phyloP scores from a whole-genome alignment of 2,113 vertebrate species.

The Donacobius atricapilla region DNA sequence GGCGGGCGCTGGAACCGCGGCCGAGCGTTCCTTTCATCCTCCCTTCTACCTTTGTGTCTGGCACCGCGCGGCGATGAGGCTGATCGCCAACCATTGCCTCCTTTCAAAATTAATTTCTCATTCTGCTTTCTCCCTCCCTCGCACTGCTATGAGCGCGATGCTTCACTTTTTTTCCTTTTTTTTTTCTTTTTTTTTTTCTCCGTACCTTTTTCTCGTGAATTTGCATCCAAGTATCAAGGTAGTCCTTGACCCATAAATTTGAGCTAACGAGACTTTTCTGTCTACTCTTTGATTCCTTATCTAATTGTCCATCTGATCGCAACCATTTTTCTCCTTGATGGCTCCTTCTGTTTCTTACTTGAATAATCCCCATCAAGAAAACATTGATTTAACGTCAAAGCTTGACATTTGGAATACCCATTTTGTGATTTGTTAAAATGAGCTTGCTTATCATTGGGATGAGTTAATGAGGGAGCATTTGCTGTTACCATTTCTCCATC shows the following conservation, averaged over 20 bases:
- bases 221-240: not conserved
- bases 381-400: not conserved
- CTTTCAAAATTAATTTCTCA: not conserved
- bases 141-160: fast-evolving
- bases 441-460: not conserved
- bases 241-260: not conserved
- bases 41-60: not conserved
- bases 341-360: not conserved
- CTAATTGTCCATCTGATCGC: not conserved
- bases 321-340: not conserved
- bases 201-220: not conserved
- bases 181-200: not conserved
- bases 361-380: not conserved
- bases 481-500: not conserved
- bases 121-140: not conserved
- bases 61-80: not conserved
- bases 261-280: not conserved
- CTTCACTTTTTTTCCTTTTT: not conserved
- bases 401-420: not conserved
- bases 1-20: not conserved
- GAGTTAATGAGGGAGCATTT: not conserved
- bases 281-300: not conserved
- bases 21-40: not conserved
- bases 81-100: not conserved
- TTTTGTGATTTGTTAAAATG: not conserved